Percentiles rank a stretch among this genome's conserved stretches.
Conservation (phyloP, 2,113 vertebrate genomes). For the Hydropotes inermis region DNA sequence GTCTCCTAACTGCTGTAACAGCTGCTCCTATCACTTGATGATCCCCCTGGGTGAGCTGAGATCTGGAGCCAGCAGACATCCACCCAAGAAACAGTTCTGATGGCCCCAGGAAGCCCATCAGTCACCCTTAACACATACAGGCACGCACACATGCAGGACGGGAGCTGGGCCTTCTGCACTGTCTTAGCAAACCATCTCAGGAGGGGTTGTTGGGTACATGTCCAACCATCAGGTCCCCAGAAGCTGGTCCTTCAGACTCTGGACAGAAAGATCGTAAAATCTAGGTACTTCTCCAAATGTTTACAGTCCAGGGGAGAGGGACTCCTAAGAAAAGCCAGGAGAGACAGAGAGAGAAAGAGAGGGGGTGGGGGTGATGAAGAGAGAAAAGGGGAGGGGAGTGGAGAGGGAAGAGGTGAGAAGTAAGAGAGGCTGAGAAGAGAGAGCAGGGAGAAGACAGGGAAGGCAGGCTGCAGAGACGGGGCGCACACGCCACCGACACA, state of each 20-base stretch:
- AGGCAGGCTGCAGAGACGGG: background rate
- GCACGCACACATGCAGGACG: background rate
- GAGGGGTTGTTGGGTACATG: accelerated
- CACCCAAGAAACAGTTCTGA: background rate
- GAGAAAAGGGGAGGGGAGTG: background rate
- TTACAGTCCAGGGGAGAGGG: background rate
- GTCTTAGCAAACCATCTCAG: background rate
- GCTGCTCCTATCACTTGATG: background rate
- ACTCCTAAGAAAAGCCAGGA: background rate
- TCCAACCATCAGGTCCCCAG: background rate
- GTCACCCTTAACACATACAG: background rate
- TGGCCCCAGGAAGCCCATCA: background rate
- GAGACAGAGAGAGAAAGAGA: background rate
- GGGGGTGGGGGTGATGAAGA: background rate
- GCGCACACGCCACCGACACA: background rate
- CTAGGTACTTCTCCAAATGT: background rate
- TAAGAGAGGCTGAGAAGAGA: background rate
- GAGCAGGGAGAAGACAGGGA: background rate
- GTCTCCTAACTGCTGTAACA: background rate
- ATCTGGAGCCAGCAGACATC: background rate
- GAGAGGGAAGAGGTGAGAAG: background rate
- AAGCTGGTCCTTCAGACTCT: background rate
- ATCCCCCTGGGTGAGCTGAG: background rate
- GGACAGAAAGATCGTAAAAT: background rate
- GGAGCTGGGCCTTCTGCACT: background rate